A percentile compares a stretch with the other conserved stretches of the same genome.
phyloP scores from a whole-genome alignment of 1,140 invertebrate genomes.

The Hycleus phaleratus region DNA sequence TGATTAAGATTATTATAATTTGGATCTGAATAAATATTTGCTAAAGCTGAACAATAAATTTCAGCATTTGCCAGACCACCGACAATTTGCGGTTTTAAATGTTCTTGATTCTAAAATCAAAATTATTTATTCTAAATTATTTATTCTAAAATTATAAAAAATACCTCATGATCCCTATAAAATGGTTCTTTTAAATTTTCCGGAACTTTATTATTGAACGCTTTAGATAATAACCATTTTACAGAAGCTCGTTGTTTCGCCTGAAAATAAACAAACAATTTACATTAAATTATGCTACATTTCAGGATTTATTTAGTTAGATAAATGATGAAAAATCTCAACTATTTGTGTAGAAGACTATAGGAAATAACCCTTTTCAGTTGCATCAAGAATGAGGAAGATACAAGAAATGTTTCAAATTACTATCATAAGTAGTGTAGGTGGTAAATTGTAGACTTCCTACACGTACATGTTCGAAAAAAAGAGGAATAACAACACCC shows the following conservation, averaged over 20 bases:
- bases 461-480: background rate
- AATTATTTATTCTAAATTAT: too few species aligned
- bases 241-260: slow-evolving; percentile 94
- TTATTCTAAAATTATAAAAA: too few species aligned
- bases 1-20: slow-evolving; percentile 93
- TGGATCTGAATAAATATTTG: slow-evolving; percentile 94
- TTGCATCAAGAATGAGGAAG: background rate
- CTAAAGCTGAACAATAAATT: slow-evolving; percentile 89
- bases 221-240: slow-evolving; percentile 95
- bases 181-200: slow-evolving; percentile 90
- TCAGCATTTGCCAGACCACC: slow-evolving; percentile 90
- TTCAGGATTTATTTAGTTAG: too few species aligned
- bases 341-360: too few species aligned
- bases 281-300: background rate
- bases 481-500: background rate
- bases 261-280: slow-evolving; percentile 51
- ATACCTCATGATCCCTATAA: slow-evolving; percentile 88
- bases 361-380: background rate
- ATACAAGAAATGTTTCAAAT: background rate
- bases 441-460: background rate
- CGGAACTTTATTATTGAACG: slow-evolving; percentile 92
- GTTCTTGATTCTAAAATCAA: slow-evolving; percentile 73
- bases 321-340: too few species aligned
- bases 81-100: slow-evolving; percentile 87
- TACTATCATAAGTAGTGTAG: background rate